Base-by-base conservation (phyloP, 2,797 vertebrate genomes). In the Pogonophryne albipinna region DNA sequence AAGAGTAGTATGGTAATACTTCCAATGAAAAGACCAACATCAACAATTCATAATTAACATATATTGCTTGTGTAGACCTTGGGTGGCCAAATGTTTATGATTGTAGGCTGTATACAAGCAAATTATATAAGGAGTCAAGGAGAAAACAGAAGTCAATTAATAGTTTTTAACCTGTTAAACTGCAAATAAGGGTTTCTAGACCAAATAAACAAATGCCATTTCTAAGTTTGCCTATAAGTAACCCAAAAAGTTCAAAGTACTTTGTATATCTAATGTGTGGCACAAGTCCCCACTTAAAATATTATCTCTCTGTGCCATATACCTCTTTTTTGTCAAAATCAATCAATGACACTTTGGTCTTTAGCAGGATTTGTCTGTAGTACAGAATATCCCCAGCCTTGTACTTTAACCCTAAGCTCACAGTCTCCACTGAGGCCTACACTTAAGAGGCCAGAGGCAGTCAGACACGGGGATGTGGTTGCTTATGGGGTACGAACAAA, bases 381-480 rank as follows among this genome's bases (percentile, higher is more conserved):
- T 14, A 50, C 1, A 68, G 5, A 42, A 16, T 9, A 52, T 7
- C 0, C 1, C n/a, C 15, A 17, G 17, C 6, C 10, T 44, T 23
- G 19, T 38, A 3, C 17, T 73, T 12, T 8, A 45, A 60, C n/a
- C 9, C 0, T 42, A 75, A 20, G 16, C 6, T 55, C 45, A 47
- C 27, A 63, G 61, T 61, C 67, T 77, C 76, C 56, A 53, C 77
- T 50, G 57, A 3, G 41, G 75, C 67, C 74, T 76, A 71, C 60
- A 65, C 66, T 76, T 55, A 46, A 38, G 34, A 51, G 63, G 51
- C 75, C 76, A 74, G 55, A 5, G 44, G 76, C 76, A 74, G 65
- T 82, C 78, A 86, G 82, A 87, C 68, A 73, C 77, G 74, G 75
- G 80, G 80, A 76, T 90, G 87, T 82, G 85, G 84, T 85, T 44